phyloP scores from a whole-genome alignment of 2,888 invertebrate species.

The Fragum fragum region DNA sequence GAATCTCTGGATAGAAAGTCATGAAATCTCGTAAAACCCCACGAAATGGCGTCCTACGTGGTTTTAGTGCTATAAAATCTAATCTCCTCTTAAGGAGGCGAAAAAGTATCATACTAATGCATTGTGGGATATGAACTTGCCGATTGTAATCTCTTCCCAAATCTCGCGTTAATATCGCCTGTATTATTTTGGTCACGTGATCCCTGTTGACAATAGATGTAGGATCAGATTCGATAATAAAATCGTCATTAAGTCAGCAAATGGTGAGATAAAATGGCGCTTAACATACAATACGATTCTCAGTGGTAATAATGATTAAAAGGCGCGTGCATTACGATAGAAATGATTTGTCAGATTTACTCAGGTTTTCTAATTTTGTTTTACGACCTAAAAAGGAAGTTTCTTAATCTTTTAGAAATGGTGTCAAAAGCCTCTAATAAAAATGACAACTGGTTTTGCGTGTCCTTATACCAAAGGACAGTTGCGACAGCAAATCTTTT shows the following conservation, averaged over 20 bases:
- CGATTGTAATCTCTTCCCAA: conserved; percentile 28
- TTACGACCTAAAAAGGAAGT: conserved; percentile 29
- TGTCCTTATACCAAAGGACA: not conserved
- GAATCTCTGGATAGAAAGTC: conserved; percentile 21
- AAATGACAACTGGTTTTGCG: not conserved
- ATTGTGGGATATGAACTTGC: conserved; percentile 44
- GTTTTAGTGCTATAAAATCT: conserved; percentile 42
- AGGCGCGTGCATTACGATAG: conserved; percentile 33
- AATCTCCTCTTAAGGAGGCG: conserved; percentile 50
- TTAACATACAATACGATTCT: conserved; percentile 33
- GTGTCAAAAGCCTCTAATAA: conserved; percentile 12
- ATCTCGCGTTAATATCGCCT: conserved; percentile 30
- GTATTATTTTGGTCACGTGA: conserved; percentile 17
- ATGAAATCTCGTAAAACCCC: conserved; percentile 25
- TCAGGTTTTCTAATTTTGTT: conserved; percentile 30
- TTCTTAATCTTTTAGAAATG: conserved; percentile 15
- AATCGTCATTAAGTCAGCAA: conserved; percentile 15
- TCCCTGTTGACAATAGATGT: conserved; percentile 24
- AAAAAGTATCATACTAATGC: conserved; percentile 50
- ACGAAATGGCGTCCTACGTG: conserved; percentile 39
- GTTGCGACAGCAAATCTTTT: too few species aligned
- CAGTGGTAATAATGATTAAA: conserved; percentile 33
- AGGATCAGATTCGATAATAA: conserved; percentile 24
- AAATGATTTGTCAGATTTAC: conserved; percentile 27
- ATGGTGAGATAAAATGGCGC: conserved; percentile 36